These are phyloP conservation scores for Lucilia cuprina DNA, from an alignment of 1,140 invertebrate genomes.

Conservation along the genomic window DNA sequence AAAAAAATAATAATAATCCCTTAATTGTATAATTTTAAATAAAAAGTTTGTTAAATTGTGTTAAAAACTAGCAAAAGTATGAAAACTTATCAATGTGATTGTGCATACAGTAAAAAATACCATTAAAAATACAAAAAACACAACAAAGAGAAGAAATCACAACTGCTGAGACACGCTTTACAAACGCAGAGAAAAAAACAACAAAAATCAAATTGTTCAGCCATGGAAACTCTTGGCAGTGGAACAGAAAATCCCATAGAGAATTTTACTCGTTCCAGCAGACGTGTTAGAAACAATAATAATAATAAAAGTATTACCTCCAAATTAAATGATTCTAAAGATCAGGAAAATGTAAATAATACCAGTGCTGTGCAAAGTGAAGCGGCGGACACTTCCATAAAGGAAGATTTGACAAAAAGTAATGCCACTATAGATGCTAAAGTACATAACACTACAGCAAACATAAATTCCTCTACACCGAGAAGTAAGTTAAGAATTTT, in stretches of 20 bases:
- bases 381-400: neutral
- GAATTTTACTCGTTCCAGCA: neutral
- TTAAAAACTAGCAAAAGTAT: neutral
- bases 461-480: constrained; percentile 37
- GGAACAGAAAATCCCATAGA: neutral
- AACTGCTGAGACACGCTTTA: neutral
- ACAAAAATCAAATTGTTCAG: neutral
- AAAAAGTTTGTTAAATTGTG: neutral
- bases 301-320: neutral
- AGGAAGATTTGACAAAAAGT: neutral
- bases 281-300: neutral
- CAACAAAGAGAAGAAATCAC: neutral
- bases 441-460: neutral
- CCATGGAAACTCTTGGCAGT: neutral
- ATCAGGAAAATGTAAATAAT: constrained; percentile 7
- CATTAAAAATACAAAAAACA: neutral
- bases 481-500: constrained; percentile 19
- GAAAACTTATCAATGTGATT: neutral
- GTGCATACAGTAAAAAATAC: neutral
- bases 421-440: neutral
- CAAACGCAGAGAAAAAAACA: neutral
- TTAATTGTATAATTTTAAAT: neutral
- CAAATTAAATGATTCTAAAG: neutral
- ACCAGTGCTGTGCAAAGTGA: neutral
- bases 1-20: neutral